phyloP scores from a whole-genome alignment of 23 tunicate genomes.

The Styela plicata region DNA sequence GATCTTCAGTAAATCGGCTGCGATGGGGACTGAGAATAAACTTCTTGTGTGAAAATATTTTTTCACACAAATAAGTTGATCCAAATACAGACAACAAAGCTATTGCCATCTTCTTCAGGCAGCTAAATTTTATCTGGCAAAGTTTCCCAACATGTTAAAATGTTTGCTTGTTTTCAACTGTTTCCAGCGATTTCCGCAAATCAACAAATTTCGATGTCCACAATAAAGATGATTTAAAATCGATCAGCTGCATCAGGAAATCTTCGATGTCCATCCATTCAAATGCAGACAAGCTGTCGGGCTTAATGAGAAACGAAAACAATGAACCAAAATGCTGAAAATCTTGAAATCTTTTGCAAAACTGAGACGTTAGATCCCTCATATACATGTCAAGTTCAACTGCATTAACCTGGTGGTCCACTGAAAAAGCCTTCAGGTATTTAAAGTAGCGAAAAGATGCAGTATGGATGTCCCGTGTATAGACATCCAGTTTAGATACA shows the following conservation, averaged over 20 bases:
- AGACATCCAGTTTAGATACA: conserved; percentile 64
- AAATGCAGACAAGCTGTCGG: conserved; percentile 51
- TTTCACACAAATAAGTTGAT: too few relatives aligned
- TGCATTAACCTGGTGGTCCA: conserved; percentile 53
- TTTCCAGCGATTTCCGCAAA: too few relatives aligned
- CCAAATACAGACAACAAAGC: too few relatives aligned
- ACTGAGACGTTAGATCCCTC: conserved; percentile 52
- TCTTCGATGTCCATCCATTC: conserved; percentile 65
- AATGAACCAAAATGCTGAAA: conserved; percentile 52
- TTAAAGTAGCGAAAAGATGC: conserved; percentile 54
- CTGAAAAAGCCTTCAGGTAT: conserved; percentile 46
- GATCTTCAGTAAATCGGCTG: too few relatives aligned
- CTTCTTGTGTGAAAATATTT: too few relatives aligned
- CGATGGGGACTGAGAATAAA: too few relatives aligned
- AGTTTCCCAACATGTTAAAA: too few relatives aligned
- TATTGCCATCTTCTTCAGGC: too few relatives aligned
- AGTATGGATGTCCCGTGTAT: conserved; percentile 51
- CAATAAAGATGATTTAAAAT: not conserved
- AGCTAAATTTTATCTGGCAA: too few relatives aligned
- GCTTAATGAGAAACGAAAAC: conserved; percentile 64
- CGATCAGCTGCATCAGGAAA: conserved; percentile 54
- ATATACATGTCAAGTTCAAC: too few relatives aligned
- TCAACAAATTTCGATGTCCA: too few relatives aligned
- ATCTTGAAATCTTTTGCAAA: conserved; percentile 63
- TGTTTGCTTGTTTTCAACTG: too few relatives aligned